A percentile compares a stretch with the other conserved stretches of the same genome.
phyloP scores from a whole-genome alignment of 2,797 vertebrate genomes.

The Pseudomugil gertrudae region DNA sequence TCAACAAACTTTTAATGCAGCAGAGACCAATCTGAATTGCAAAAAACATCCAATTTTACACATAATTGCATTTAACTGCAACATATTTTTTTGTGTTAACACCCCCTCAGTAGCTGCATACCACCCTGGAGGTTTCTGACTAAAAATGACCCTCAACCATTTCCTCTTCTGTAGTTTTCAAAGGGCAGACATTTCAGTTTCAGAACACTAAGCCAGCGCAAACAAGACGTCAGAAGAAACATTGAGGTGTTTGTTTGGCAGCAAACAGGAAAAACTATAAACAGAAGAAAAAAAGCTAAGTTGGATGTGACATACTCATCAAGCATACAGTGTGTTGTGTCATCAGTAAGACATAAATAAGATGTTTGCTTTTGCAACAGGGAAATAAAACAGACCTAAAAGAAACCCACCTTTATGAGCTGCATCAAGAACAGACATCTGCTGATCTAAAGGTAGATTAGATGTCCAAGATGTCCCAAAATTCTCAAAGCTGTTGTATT shows the following conservation, averaged over 20 bases:
- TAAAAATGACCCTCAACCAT: constrained; percentile 8
- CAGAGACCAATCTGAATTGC: not conserved
- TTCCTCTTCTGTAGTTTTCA: constrained; percentile 10
- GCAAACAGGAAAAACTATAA: not conserved
- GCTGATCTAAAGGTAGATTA: not conserved
- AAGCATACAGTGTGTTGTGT: not conserved
- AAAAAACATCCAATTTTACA: not conserved
- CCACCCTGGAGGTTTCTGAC: constrained; percentile 1
- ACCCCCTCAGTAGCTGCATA: not conserved
- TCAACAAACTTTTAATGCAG: not conserved
- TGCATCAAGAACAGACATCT: not conserved
- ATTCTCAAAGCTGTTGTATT: not conserved
- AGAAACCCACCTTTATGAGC: not conserved
- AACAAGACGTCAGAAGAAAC: not conserved
- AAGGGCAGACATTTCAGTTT: constrained; percentile 8
- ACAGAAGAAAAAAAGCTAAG: not conserved
- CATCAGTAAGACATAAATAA: not conserved
- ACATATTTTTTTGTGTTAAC: not conserved
- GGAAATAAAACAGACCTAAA: not conserved
- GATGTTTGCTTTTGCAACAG: not conserved
- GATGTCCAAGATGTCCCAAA: not conserved
- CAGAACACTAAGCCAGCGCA: not conserved
- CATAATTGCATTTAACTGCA: not conserved
- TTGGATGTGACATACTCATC: not conserved
- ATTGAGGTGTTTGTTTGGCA: not conserved